phyloP scores from a whole-genome alignment of 2,797 vertebrate genomes.

The Synaphobranchus kaupii region DNA sequence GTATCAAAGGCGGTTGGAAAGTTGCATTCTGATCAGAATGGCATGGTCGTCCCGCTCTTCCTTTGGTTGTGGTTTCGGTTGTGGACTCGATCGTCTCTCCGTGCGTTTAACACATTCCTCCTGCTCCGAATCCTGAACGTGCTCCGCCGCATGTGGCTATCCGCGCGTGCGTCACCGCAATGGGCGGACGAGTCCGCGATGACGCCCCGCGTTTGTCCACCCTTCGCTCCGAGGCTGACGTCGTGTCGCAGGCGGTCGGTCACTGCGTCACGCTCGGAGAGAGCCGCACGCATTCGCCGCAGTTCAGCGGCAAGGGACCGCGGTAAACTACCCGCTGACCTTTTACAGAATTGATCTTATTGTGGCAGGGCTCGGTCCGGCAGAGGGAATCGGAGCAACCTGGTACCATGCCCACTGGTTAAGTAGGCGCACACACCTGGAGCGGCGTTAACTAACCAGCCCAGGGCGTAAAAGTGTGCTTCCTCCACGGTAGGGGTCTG shows the following conservation, averaged over 20 bases:
- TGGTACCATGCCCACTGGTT: background rate
- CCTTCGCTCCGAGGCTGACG: background rate
- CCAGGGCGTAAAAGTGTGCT: no score
- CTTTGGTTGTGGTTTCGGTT: conserved; percentile 41
- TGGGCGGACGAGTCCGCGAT: background rate
- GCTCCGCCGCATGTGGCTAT: background rate
- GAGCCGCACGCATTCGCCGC: background rate
- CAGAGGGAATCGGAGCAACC: background rate
- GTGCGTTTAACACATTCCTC: conserved; percentile 41
- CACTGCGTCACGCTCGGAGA: background rate
- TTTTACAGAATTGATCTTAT: background rate
- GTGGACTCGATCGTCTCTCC: conserved; percentile 44
- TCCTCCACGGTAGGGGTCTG: no score
- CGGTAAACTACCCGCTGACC: background rate
- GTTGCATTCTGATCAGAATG: conserved; percentile 7
- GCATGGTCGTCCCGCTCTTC: conserved; percentile 50
- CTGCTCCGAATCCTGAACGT: background rate
- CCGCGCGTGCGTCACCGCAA: background rate
- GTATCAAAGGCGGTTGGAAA: background rate
- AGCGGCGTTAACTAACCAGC: no score
- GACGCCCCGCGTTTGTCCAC: background rate
- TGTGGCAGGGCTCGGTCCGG: background rate
- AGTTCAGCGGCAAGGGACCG: background rate
- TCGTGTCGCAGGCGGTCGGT: background rate
- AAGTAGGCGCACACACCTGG: no score